Base-by-base conservation (phyloP, 1,140 invertebrate genomes). In the Lutraria rhynchaena region DNA sequence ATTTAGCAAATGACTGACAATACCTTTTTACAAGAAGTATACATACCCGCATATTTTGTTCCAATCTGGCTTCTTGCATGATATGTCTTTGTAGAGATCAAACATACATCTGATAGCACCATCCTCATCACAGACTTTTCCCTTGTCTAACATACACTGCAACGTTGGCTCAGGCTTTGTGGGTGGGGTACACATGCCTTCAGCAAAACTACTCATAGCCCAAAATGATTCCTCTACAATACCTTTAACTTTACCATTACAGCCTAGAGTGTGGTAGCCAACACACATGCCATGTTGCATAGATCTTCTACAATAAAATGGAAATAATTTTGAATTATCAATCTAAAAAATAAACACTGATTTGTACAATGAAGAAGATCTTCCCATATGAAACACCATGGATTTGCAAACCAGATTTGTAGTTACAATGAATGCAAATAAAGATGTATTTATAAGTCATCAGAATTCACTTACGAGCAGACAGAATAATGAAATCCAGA, bases 81-180 rank as follows among this genome's bases (percentile, higher is more conserved):
- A 29, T 1, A 75, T 22, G 22, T 61, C 57, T 29, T 13, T 11
- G 55, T 75, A 75, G 5, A 75, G 7, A n/a, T 35, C 19, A 9
- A 60, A 49, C 58, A 75, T 44, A 15, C 73, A 75, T 29, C 24
- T 37, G 15, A 15, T 7, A 41, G 73, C 73, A 22, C n/a, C 29
- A 19, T 19, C 2, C 29, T 60, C 53, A 44, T 63, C 37, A 60
- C 57, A 61, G 0, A 13, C 58, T 35, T 51, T 24, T 4, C 24
- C 4, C 2, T 24, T 44, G 29, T 60, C 55, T 7, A 46, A 4
- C 9, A 3, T 27, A 75, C 73, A 75, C 31, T 75, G 73, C 57
- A 75, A 60, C 37, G 53, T 75, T 11, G 73, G 73, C 31, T 75
- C 73, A 22, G 73, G 73, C 24, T 61, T 29, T 33, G 73, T 15